Percentiles rank a stretch among this genome's conserved stretches.
Evolutionary conservation across 2,113 vertebrate species (phyloP).

Genomic region (Ranitomeya variabilis): DNA sequence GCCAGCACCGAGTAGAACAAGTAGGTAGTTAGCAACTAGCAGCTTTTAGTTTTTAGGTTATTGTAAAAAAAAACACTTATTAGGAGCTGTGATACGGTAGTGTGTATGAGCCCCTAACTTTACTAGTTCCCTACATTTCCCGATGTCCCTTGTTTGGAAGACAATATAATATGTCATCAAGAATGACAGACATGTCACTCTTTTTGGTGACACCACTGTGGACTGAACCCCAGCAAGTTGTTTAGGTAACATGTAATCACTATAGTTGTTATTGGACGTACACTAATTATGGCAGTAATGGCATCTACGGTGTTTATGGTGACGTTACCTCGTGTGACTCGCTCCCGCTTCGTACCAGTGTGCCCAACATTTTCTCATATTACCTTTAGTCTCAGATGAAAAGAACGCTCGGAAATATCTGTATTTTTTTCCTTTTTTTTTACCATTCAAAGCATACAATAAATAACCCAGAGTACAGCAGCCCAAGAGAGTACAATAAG

Average conservation of each 20-base stretch:
- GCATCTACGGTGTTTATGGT: background rate
- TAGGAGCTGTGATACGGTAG: background rate
- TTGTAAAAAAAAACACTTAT: too few species aligned
- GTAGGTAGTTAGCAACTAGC: too few species aligned
- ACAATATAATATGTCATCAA: background rate
- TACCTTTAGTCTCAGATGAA: background rate
- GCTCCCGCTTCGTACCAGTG: background rate
- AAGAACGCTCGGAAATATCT: background rate
- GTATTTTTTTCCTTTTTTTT: background rate
- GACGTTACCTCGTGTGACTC: background rate
- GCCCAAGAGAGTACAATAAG: constrained; percentile 44
- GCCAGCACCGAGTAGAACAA: too few species aligned
- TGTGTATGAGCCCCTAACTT: background rate
- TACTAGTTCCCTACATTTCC: background rate
- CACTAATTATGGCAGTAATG: background rate
- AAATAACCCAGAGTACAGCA: constrained; percentile 22
- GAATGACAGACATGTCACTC: background rate
- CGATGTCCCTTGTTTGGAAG: background rate
- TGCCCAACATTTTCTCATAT: background rate
- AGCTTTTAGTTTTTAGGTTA: too few species aligned
- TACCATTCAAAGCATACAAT: constrained; percentile 18
- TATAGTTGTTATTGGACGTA: background rate
- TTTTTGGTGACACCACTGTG: background rate
- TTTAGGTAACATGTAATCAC: background rate
- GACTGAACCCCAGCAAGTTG: background rate